Conservation (phyloP, 2,113 vertebrate genomes). For the Cyanoramphus novaezelandiae region DNA sequence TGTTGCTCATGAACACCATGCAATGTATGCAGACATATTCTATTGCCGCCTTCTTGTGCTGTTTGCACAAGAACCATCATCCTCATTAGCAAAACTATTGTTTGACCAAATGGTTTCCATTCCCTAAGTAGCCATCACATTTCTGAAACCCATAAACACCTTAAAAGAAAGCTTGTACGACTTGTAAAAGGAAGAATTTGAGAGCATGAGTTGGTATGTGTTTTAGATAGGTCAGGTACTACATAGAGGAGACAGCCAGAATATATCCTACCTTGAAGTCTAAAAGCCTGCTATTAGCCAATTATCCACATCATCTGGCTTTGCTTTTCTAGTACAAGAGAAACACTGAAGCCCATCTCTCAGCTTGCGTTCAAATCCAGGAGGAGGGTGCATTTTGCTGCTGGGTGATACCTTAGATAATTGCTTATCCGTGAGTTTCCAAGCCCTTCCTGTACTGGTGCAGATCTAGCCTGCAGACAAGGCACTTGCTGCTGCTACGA, state of each 20-base stretch:
- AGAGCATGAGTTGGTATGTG: background rate
- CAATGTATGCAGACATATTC: background rate
- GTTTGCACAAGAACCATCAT: background rate
- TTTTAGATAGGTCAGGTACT: background rate
- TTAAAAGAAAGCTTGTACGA: background rate
- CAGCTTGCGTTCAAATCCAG: background rate
- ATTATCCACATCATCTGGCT: background rate
- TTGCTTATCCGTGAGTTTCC: background rate
- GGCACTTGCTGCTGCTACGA: accelerated
- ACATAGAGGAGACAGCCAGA: background rate
- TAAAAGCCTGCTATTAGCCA: background rate
- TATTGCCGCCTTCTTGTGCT: background rate
- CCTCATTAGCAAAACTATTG: background rate
- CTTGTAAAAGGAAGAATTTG: background rate
- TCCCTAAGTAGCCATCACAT: background rate
- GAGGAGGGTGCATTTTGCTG: accelerated
- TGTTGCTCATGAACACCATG: accelerated
- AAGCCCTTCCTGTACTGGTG: background rate
- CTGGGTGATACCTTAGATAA: background rate
- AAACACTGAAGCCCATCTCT: accelerated
- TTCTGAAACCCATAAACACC: background rate
- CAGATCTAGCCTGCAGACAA: background rate
- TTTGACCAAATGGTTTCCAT: background rate
- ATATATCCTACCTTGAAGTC: background rate
- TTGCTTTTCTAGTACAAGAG: background rate